Base-by-base conservation (phyloP, 2,888 invertebrate genomes). In the Agrochola circellaris region DNA sequence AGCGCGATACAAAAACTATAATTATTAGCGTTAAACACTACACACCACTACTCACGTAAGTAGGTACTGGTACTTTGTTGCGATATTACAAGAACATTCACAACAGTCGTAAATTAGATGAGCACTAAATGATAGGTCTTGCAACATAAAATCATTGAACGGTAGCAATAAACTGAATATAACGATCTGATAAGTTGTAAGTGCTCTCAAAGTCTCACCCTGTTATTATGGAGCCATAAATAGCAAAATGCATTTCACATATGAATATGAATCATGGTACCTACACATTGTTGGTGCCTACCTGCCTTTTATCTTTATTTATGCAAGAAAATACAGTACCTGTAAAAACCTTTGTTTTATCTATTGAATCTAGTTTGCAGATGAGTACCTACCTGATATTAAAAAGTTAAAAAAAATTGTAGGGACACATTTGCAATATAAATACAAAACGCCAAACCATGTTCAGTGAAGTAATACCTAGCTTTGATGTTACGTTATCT, bases 181-280 rank as follows among this genome's bases (percentile, higher is more conserved):
- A 87, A 88, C 84, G 84, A 90, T 91, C 90, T 89, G 90, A 91
- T 91, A 91, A 86, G 81, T 84, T 86, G 82, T 81, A 87, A 84
- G 83, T 82, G 83, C 84, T 85, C 85, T 82, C 85, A 6, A 38
- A 38, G 38, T 6, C 38, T 38, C 38, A 84, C 86, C 89, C 89
- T 78, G 89, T 91, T 90, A 91, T 92, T 91, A 91, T 73, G 74
- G 77, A 75, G 83, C 85, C 89, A 86, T 91, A 90, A 92, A 91
- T 90, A 91, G 88, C 81, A 56, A 77, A 81, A 79, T 85, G 83
- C 84, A 86, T 84, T 85, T 84, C 76, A 85, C 85, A 84, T 88
- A 79, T 80, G 83, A 82, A 83, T 88, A 84, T 81, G 80, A 81
- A 87, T 86, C 84, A 83, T 77, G 77, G 60, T 73, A 38, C 0